Evolutionary conservation across 2,113 vertebrate species (phyloP).

Genomic region (Fregata magnificens): DNA sequence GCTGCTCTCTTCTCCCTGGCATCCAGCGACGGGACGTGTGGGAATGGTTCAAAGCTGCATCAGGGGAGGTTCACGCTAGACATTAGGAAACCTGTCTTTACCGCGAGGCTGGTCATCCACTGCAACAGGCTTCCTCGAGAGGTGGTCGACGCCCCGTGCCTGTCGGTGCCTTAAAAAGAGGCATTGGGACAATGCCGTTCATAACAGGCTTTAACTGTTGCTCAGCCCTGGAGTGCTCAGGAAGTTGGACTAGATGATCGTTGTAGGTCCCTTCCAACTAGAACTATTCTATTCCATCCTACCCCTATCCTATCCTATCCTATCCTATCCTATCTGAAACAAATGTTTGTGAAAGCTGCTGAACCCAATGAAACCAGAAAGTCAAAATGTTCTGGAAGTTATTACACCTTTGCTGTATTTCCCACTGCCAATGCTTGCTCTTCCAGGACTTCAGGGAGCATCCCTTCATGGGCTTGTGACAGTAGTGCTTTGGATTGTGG

Average conservation of each 20-base stretch:
- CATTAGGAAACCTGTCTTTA: background rate
- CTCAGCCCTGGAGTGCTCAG: background rate
- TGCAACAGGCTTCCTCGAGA: background rate
- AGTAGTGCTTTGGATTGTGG: background rate
- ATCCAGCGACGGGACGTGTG: accelerated
- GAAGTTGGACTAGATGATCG: background rate
- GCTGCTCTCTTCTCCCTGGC: background rate
- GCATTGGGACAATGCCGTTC: background rate
- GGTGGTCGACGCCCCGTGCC: background rate
- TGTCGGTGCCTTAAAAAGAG: background rate
- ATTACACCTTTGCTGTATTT: background rate
- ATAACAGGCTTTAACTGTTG: background rate
- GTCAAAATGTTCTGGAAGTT: background rate
- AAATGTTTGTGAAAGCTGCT: no score
- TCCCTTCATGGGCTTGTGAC: background rate
- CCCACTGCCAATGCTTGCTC: background rate
- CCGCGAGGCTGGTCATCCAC: background rate
- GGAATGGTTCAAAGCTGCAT: background rate
- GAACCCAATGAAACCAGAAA: no score
- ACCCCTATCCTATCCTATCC: no score
- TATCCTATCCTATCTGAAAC: no score
- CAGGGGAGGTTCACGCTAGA: background rate
- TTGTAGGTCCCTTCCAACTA: background rate
- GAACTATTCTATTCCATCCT: background rate
- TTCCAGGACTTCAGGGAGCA: background rate